Evolutionary conservation across 2,797 vertebrate species (phyloP).

Genomic region (Dipus sagitta): DNA sequence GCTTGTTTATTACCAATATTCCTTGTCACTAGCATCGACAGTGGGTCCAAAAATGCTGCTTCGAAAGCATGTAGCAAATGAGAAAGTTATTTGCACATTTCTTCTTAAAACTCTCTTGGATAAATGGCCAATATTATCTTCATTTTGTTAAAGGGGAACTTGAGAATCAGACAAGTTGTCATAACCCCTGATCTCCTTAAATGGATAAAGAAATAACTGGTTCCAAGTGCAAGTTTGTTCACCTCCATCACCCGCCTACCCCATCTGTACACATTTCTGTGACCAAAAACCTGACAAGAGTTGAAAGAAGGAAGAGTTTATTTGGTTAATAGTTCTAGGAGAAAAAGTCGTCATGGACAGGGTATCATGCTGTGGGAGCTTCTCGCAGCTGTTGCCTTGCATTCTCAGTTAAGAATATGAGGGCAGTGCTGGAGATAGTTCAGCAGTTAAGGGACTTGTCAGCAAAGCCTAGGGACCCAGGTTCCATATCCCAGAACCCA

Average conservation of each 20-base stretch:
- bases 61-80: neutral
- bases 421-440: too few relatives aligned
- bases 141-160: neutral
- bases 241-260: neutral
- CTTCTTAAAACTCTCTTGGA: neutral
- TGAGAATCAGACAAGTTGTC: neutral
- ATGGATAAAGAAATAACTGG: neutral
- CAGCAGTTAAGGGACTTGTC: too few relatives aligned
- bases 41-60: neutral
- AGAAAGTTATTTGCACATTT: neutral
- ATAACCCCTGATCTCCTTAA: neutral
- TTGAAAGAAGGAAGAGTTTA: too few relatives aligned
- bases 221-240: neutral
- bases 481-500: too few relatives aligned
- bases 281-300: too few relatives aligned
- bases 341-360: too few relatives aligned
- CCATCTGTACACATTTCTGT: too few relatives aligned
- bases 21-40: neutral
- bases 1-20: neutral
- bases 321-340: too few relatives aligned
- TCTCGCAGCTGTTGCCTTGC: too few relatives aligned
- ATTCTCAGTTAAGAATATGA: too few relatives aligned
- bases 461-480: too few relatives aligned
- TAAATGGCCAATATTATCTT: neutral
- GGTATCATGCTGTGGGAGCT: too few relatives aligned